Evolutionary conservation across 1,140 invertebrate genomes (phyloP), one percentile per base, ranked within the genome.

Genomic region (Pentalonia nigronervosa): DNA sequence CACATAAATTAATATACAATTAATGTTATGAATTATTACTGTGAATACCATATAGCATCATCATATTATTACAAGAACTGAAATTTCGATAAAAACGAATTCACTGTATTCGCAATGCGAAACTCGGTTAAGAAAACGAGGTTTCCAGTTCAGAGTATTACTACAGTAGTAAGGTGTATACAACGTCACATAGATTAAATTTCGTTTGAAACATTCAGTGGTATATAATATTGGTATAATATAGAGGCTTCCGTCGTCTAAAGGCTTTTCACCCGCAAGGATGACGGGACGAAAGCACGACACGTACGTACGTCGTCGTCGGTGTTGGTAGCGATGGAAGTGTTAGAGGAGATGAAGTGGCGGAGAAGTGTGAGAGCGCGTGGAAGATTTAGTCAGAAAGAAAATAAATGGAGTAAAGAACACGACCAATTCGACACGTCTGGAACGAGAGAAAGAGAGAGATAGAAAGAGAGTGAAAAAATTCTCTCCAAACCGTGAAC

Each of bases 331-430:
- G 60, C 14, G 45, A 84, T 25, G 25, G 34, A 25, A 36, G 41
- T 20, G 45, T 30, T 88, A 8, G 17, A 1, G 47, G 17, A 88
- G 17, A 20, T 48, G 86, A 76, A 45, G 7, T 25, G 83, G 45
- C 25, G 14, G 41, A 50, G 34, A 8, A 36, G 34, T 56, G 50
- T 34, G 17, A 8, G 23, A 8, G 36, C 21, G 17, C 41, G 41
- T 41, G 11, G 53, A 91, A 81, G 91, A 92, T 92, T 48, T 50
- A 48, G 67, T 34, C 67, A 83, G 83, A 81, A 25, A 92, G 36
- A 50, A 84, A 81, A 92, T 92, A 92, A 92, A 92, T 92, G 60
- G 67, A 92, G 76, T 92, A 76, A 76, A 76, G 56, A 91, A 91
- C 67, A 76, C 60, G 41, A 91, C 60, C 47, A 48, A 92, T 83